These are phyloP conservation scores for pig (Sus scrofa) DNA, from an alignment of 2,113 vertebrate genomes.

Conservation along the genomic window DNA sequence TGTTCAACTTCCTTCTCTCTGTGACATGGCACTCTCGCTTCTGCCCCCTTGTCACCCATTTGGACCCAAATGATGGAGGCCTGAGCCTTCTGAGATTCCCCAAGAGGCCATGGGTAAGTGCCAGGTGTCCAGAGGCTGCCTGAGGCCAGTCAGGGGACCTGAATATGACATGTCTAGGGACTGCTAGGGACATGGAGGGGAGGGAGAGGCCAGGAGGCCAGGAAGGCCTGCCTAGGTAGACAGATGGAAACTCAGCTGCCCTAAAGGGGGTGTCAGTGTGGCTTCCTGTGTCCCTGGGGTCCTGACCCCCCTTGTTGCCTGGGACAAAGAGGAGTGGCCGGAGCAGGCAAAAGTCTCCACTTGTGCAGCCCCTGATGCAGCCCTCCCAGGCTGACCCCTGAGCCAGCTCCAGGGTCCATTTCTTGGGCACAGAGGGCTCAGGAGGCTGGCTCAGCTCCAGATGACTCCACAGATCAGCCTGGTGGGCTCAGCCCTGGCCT, in stretches of 20 bases:
- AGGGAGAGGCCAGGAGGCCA: accelerated
- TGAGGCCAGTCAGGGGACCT: neutral
- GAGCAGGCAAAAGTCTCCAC: neutral
- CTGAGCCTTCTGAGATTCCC: neutral
- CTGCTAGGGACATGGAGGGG: accelerated
- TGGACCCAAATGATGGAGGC: neutral
- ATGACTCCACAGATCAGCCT: neutral
- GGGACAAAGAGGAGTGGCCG: neutral
- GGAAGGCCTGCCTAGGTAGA: neutral
- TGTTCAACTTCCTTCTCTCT: neutral
- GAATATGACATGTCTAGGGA: neutral
- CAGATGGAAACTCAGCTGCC: neutral
- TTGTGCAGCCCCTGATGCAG: accelerated
- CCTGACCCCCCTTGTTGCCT: neutral
- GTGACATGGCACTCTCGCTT: neutral
- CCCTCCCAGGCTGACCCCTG: neutral
- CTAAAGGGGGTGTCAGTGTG: accelerated
- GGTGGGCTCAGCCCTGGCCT: neutral
- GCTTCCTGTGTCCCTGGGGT: neutral
- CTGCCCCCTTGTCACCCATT: neutral
- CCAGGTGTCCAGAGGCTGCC: neutral
- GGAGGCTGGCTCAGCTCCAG: neutral
- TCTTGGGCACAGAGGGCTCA: neutral
- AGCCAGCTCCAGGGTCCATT: neutral
- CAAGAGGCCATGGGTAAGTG: neutral